phyloP scores from a whole-genome alignment of 2,888 invertebrate species.

The Drosophila histrio region DNA sequence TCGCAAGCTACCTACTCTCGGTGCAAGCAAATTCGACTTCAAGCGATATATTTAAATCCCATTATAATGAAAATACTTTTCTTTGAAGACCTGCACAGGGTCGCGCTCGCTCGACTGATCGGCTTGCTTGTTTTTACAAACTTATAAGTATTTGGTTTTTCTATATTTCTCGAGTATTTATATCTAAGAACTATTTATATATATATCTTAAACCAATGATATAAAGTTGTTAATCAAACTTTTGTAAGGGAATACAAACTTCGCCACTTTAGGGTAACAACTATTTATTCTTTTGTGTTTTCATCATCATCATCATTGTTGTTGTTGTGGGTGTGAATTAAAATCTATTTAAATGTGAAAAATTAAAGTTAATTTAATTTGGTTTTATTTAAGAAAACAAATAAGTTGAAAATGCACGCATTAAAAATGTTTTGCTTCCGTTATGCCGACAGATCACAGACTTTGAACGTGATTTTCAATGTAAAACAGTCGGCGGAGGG shows the following conservation, averaged over 20 bases:
- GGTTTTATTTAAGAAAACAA: background rate
- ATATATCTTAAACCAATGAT: no score
- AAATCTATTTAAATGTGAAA: constrained; percentile 32
- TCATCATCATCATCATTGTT: background rate
- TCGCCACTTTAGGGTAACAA: background rate
- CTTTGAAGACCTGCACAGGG: no score
- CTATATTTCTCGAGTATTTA: no score
- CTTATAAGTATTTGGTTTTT: no score
- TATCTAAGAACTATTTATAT: no score
- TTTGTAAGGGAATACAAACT: background rate
- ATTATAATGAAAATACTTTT: no score
- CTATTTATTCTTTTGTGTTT: background rate
- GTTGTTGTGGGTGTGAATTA: constrained; percentile 27
- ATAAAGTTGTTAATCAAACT: no score
- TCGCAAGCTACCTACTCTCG: no score
- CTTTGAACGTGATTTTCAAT: constrained; percentile 31
- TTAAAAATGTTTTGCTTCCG: constrained; percentile 32
- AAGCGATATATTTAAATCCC: no score
- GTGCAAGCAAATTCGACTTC: no score
- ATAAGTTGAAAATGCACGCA: constrained; percentile 30
- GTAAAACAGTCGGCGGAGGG: background rate
- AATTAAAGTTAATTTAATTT: constrained; percentile 47
- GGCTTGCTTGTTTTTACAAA: no score
- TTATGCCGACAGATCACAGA: constrained; percentile 36
- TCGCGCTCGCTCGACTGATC: no score